Conservation (phyloP, 2,888 invertebrate genomes). For the Drosophila putrida region DNA sequence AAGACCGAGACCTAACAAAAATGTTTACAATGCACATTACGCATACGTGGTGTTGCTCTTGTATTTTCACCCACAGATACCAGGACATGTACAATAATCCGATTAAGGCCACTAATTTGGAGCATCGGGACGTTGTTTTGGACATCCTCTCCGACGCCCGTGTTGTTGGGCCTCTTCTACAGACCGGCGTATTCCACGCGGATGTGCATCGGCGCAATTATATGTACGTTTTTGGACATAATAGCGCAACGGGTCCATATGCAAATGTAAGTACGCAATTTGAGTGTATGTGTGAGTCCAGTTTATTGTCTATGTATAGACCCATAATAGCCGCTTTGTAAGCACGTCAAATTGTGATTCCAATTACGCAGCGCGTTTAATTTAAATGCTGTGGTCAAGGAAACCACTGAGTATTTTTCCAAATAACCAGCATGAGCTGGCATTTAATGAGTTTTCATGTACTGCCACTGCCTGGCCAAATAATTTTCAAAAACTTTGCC, state of each 20-base stretch:
- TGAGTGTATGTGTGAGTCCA: constrained; percentile 3
- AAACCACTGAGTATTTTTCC: constrained; percentile 20
- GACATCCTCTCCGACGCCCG: constrained; percentile 96
- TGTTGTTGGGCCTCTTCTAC: constrained; percentile 92
- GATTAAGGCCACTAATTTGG: constrained; percentile 86
- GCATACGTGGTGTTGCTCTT: constrained; percentile 50
- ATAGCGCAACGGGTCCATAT: constrained; percentile 92
- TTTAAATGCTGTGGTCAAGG: constrained; percentile 51
- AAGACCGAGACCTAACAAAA: constrained; percentile 30
- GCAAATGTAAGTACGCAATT: constrained; percentile 88
- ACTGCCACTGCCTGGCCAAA: constrained; percentile 38
- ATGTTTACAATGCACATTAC: constrained; percentile 50
- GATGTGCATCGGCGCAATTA: constrained; percentile 91
- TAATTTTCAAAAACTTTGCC: constrained; percentile 22
- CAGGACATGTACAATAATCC: constrained; percentile 87
- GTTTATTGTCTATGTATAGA: constrained; percentile 8
- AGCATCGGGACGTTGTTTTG: constrained; percentile 92
- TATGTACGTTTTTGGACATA: constrained; percentile 95
- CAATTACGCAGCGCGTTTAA: constrained; percentile 59
- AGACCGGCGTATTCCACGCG: constrained; percentile 91
- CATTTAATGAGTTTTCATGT: constrained; percentile 69
- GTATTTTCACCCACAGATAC: constrained; percentile 85
- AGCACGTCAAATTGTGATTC: constrained; percentile 48
- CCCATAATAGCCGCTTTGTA: constrained; percentile 21
- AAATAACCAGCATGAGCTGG: constrained; percentile 51